Evolutionary conservation across 2,888 invertebrate species (phyloP).

Genomic region (Morpho deidamia): DNA sequence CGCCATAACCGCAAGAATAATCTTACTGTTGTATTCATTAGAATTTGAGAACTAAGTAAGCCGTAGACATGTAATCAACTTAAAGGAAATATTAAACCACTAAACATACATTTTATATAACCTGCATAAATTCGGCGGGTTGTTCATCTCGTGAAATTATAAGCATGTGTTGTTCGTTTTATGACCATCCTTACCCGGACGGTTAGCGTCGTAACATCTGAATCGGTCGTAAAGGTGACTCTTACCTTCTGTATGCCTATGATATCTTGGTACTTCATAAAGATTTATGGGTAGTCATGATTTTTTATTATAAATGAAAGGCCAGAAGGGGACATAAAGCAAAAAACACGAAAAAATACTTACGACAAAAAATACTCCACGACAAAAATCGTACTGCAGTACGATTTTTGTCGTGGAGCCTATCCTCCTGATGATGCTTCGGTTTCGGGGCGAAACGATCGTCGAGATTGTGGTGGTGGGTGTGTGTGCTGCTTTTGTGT

Average conservation of each 20-base stretch:
- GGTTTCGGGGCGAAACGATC: too few species aligned
- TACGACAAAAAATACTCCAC: too few species aligned
- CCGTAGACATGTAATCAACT: not conserved
- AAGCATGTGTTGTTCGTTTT: slow-evolving; percentile 42
- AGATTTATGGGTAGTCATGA: slow-evolving; percentile 21
- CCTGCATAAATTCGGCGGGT: slow-evolving; percentile 33
- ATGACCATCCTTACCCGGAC: slow-evolving; percentile 32
- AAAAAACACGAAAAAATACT: not conserved
- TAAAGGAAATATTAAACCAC: slow-evolving; percentile 5
- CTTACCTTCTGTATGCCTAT: slow-evolving; percentile 18
- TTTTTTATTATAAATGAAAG: slow-evolving; percentile 5
- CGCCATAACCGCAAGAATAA: too few species aligned
- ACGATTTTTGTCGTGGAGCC: too few species aligned
- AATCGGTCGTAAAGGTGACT: slow-evolving; percentile 33
- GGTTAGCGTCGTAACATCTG: slow-evolving; percentile 32
- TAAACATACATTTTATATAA: slow-evolving; percentile 14
- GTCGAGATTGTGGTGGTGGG: too few species aligned
- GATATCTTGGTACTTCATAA: slow-evolving; percentile 22
- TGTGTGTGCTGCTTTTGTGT: too few species aligned
- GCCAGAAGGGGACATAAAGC: not conserved
- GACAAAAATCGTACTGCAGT: too few species aligned
- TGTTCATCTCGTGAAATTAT: slow-evolving; percentile 26
- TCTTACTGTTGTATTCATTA: not conserved
- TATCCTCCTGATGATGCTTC: too few species aligned
- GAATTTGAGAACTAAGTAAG: slow-evolving; percentile 14